Evolutionary conservation across 2,888 invertebrate genomes (phyloP).

Genomic region (Linyphia triangularis): DNA sequence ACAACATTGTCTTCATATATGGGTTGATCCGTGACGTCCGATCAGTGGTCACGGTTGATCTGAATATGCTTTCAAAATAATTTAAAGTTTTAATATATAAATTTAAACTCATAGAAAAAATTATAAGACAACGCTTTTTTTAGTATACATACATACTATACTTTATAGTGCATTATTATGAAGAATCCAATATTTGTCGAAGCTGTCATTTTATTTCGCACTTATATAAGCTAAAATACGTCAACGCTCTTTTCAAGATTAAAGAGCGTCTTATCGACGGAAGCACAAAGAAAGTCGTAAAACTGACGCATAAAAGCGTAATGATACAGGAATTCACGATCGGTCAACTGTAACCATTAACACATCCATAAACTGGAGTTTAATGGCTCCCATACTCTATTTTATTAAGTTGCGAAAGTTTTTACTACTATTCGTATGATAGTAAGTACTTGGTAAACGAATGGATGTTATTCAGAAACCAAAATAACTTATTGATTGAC

Average conservation of each 20-base stretch:
- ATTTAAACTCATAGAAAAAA: too few relatives aligned
- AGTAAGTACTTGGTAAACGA: neutral
- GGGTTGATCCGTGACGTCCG: too few relatives aligned
- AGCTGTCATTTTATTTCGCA: neutral
- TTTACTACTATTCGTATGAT: conserved; percentile 24
- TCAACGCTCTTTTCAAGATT: neutral
- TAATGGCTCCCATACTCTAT: conserved; percentile 14
- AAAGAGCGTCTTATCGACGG: conserved; percentile 15
- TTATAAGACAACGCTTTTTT: too few relatives aligned
- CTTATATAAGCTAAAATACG: neutral
- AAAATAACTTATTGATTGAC: too few relatives aligned
- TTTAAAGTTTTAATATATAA: too few relatives aligned
- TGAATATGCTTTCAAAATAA: too few relatives aligned
- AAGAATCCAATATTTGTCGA: too few relatives aligned
- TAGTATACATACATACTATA: too few relatives aligned
- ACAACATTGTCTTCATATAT: too few relatives aligned
- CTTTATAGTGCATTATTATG: too few relatives aligned
- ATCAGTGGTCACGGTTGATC: too few relatives aligned
- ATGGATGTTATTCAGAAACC: too few relatives aligned
- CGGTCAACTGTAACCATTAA: conserved; percentile 54
- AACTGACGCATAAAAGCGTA: conserved; percentile 15
- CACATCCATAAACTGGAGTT: conserved; percentile 35
- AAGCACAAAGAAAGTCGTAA: conserved; percentile 3
- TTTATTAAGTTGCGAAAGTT: conserved; percentile 53
- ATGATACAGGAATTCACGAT: conserved; percentile 39